These are phyloP conservation scores for Thalassophryne amazonica DNA, from an alignment of 2,797 vertebrate genomes.

Conservation along the genomic window DNA sequence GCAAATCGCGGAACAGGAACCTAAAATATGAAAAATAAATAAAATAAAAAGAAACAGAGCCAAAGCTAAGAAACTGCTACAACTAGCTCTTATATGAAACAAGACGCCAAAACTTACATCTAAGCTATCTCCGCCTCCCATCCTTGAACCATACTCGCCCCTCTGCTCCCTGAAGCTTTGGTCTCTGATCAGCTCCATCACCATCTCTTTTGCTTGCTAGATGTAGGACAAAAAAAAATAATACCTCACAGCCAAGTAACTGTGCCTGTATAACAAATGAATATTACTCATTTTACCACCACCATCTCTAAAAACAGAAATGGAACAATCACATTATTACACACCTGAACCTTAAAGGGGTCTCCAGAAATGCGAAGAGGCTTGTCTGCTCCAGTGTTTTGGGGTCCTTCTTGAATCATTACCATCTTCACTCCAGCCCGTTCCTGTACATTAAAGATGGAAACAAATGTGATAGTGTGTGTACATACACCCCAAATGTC, in stretches of 20 bases:
- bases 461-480: neutral
- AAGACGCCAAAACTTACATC: slow-evolving; percentile 85
- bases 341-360: slow-evolving; percentile 98
- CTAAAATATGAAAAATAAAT: slow-evolving; percentile 55
- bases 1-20: slow-evolving; percentile 97
- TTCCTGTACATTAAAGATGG: slow-evolving; percentile 75
- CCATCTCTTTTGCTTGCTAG: slow-evolving; percentile 99
- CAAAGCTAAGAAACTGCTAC: neutral
- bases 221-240: neutral
- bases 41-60: neutral
- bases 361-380: slow-evolving; percentile 98
- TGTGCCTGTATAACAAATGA: too few relatives aligned
- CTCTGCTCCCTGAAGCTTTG: slow-evolving; percentile 97
- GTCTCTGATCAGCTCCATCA: slow-evolving; percentile 98
- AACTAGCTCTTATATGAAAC: neutral
- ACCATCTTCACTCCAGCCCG: slow-evolving; percentile 98
- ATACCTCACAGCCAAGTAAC: neutral
- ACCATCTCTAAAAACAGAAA: neutral
- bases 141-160: slow-evolving; percentile 94
- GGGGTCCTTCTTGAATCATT: slow-evolving; percentile 98
- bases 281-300: rapidly evolving
- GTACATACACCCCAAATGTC: neutral
- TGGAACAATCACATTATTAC: neutral
- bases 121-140: slow-evolving; percentile 87
- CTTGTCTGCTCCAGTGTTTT: slow-evolving; percentile 98